Evolutionary conservation across 2,113 vertebrate species (phyloP), one percentile per base, ranked within the genome.

Genomic region (Psammodynastes pulverulentus): DNA sequence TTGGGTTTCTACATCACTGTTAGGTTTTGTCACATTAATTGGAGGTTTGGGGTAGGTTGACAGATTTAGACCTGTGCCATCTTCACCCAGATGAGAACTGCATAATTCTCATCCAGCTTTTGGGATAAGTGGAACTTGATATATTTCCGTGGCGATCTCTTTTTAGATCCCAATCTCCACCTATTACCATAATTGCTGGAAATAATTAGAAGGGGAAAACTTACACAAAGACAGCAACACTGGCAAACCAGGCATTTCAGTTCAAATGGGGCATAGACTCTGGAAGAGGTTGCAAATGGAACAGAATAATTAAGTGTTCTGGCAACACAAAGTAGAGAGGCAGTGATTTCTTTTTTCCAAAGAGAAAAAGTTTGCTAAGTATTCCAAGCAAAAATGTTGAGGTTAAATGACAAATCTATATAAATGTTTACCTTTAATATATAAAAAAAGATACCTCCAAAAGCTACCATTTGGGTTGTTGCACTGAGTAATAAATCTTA

Each of bases 131-230:
- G 46, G 89, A 95, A 88, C 24, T 92, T 39, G 29, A 72, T 85
- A 92, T 92, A n/a, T 90, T 93, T 91, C 51, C 89, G 90, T 92
- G 88, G 86, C 54, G 62, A n/a, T 86, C 9, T 54, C 43, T 94
- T 94, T 96, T 95, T 94, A 88, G 88, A 92, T 85, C 88, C 51
- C 5, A 85, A 58, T 91, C 3, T 43, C 17, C 91, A 17, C 48
- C 13, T 89, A 94, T 95, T 93, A 94, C 91, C 53, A 92, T 94
- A 95, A 94, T 94, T 96, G 84, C 92, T 94, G 91, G 91, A 95
- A 95, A 84, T 93, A 95, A 95, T 94, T 94, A 95, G 23, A 88
- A 92, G 53, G 93, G 54, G 52, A 62, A n/a, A 89, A 91, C 29
- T 94, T 3, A 51, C n/a, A 88, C 45, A 92, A 90, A 84, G 88